phyloP scores from a whole-genome alignment of 2,113 vertebrate genomes.

The Oryzias celebensis region DNA sequence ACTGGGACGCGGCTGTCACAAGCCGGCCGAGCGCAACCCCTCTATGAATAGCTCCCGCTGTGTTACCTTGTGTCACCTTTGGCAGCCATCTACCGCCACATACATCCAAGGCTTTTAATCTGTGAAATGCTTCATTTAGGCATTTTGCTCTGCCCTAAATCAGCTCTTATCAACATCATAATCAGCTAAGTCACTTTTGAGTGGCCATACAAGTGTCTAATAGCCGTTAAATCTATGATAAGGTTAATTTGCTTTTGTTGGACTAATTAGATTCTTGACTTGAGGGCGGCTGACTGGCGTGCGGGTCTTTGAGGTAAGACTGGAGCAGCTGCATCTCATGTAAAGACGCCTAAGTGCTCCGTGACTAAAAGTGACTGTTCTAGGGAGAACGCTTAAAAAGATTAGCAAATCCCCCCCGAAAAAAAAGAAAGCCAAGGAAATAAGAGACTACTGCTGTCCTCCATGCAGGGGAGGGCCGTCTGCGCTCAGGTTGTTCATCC shows the following conservation, averaged over 20 bases:
- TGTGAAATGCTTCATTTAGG: conserved; percentile 1
- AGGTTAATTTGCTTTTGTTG: conserved; percentile 52
- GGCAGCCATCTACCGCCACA: conserved; percentile 4
- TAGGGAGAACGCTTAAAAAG: too few relatives aligned
- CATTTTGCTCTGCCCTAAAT: conserved; percentile 23
- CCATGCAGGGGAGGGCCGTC: conserved; percentile 52
- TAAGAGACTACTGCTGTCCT: conserved; percentile 13
- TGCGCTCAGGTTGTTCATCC: conserved; percentile 60
- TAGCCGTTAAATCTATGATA: conserved; percentile 38
- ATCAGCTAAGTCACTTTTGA: conserved; percentile 30
- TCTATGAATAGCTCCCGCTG: conserved; percentile 38
- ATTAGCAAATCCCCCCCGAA: neutral
- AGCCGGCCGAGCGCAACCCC: conserved; percentile 29
- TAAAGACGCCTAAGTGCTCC: neutral
- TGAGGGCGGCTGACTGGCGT: conserved; percentile 32
- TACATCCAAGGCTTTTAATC: conserved; percentile 2
- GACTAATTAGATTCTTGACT: conserved; percentile 53
- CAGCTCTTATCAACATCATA: conserved; percentile 29
- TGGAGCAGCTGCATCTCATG: neutral
- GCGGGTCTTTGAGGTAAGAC: conserved; percentile 17
- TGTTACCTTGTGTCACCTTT: conserved; percentile 52
- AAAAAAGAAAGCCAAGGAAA: neutral
- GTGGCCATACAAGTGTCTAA: conserved; percentile 34
- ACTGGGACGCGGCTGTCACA: conserved; percentile 63
- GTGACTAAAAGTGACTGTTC: neutral